Conservation (phyloP, 2,888 invertebrate species). For the Eilema caniola region DNA sequence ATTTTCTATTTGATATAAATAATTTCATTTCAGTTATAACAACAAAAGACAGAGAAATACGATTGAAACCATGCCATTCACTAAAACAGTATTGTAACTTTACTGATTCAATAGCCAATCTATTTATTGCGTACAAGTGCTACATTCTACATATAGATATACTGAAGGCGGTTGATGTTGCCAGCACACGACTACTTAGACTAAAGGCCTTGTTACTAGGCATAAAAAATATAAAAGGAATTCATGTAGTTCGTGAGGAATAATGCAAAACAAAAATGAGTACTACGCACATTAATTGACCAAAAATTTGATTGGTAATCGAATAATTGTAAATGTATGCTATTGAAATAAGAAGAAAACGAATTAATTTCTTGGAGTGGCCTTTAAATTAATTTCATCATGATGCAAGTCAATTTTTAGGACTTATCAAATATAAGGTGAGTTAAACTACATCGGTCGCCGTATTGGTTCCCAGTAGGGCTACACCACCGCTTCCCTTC, state of each 20-base stretch:
- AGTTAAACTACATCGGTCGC: not conserved
- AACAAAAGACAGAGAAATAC: constrained; percentile 14
- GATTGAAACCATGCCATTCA: constrained; percentile 15
- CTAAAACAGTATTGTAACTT: constrained; percentile 15
- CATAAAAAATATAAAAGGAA: constrained; percentile 6
- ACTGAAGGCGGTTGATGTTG: not conserved
- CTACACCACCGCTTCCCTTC: too few relatives aligned
- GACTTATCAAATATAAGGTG: not conserved
- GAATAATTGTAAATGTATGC: not conserved
- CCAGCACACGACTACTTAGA: constrained; percentile 8
- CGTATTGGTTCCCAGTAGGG: too few relatives aligned
- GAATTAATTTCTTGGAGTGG: not conserved
- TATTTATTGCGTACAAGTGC: constrained; percentile 9
- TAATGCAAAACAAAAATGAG: not conserved
- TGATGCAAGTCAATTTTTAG: not conserved
- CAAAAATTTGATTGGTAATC: not conserved
- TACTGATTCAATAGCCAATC: constrained; percentile 11
- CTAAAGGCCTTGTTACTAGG: constrained; percentile 16
- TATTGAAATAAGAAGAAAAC: not conserved
- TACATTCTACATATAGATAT: constrained; percentile 14
- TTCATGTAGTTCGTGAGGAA: constrained; percentile 3
- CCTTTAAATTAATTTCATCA: not conserved
- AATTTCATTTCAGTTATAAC: constrained; percentile 24
- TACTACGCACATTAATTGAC: not conserved
- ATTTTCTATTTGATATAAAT: not conserved